phyloP scores from a whole-genome alignment of 2,888 invertebrate species.

The Anticlea derivata region DNA sequence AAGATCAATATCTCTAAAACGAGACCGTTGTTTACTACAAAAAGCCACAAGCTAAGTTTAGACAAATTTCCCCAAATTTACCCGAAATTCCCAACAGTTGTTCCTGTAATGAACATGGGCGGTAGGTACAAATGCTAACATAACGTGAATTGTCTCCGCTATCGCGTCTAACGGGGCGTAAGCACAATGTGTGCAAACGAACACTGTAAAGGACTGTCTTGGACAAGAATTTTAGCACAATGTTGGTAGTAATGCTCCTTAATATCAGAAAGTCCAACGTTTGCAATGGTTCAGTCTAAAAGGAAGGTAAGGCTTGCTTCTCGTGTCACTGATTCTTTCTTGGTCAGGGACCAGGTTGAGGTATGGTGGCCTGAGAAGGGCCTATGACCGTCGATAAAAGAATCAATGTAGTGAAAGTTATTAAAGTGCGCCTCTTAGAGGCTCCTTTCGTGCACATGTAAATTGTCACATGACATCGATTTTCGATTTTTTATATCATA shows the following conservation, averaged over 20 bases:
- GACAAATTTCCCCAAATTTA: conserved; percentile 10
- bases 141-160: conserved; percentile 19
- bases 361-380: too few species aligned
- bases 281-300: too few species aligned
- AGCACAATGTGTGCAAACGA: conserved; percentile 25
- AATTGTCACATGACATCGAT: too few species aligned
- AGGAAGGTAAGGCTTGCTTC: too few species aligned
- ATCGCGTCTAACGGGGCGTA: conserved; percentile 22
- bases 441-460: too few species aligned
- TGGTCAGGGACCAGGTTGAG: too few species aligned
- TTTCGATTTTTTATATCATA: too few species aligned
- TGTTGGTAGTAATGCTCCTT: conserved; percentile 11
- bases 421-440: too few species aligned
- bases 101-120: conserved; percentile 18
- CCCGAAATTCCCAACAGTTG: conserved; percentile 8
- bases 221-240: conserved; percentile 22
- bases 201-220: conserved; percentile 22
- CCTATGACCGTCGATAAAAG: too few species aligned
- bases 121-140: conserved; percentile 4
- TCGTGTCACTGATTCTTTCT: too few species aligned
- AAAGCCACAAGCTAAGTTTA: conserved; percentile 4
- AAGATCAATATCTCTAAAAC: not conserved
- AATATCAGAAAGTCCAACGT: not conserved
- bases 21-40: not conserved
- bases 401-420: too few species aligned